These are phyloP conservation scores for Anolis sagrei DNA, from an alignment of 2,113 vertebrate genomes.

Conservation along the genomic window DNA sequence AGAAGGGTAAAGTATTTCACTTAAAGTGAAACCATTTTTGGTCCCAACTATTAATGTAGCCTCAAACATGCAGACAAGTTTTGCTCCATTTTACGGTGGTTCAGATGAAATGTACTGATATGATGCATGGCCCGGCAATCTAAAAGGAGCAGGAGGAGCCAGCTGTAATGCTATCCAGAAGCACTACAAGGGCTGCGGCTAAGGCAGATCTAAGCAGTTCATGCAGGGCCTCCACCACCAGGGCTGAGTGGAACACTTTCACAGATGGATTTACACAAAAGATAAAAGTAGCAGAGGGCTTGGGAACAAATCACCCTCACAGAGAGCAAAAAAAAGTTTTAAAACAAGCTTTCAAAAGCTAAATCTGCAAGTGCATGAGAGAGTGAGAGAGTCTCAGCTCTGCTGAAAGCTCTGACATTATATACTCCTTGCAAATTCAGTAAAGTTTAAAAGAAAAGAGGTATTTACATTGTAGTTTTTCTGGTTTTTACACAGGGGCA, in stretches of 20 bases:
- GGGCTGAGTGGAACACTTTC: conserved; percentile 68
- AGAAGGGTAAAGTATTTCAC: conserved; percentile 40
- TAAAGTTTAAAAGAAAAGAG: conserved; percentile 75
- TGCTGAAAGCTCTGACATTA: conserved; percentile 45
- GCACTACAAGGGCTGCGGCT: conserved; percentile 41
- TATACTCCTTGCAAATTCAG: conserved; percentile 70
- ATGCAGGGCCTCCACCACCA: conserved; percentile 69
- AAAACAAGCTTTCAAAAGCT: conserved; percentile 68
- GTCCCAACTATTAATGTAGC: conserved; percentile 46
- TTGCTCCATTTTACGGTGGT: conserved; percentile 50
- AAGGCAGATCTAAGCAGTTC: conserved; percentile 57
- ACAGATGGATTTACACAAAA: conserved; percentile 45
- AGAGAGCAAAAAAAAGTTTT: conserved; percentile 59
- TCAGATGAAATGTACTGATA: conserved; percentile 52
- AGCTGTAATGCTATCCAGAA: conserved; percentile 28
- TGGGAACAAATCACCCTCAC: conserved; percentile 66
- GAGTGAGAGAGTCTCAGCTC: conserved; percentile 61
- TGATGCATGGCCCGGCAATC: conserved; percentile 34
- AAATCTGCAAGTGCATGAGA: conserved; percentile 57
- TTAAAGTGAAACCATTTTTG: conserved; percentile 40
- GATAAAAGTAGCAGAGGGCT: conserved; percentile 67
- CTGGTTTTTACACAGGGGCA: conserved; percentile 76
- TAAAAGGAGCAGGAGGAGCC: conserved; percentile 27
- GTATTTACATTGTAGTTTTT: conserved; percentile 73
- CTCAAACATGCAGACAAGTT: conserved; percentile 45